Conservation (phyloP, 92 coral and sea anemone genomes). For the Galaxea fascicularis region DNA sequence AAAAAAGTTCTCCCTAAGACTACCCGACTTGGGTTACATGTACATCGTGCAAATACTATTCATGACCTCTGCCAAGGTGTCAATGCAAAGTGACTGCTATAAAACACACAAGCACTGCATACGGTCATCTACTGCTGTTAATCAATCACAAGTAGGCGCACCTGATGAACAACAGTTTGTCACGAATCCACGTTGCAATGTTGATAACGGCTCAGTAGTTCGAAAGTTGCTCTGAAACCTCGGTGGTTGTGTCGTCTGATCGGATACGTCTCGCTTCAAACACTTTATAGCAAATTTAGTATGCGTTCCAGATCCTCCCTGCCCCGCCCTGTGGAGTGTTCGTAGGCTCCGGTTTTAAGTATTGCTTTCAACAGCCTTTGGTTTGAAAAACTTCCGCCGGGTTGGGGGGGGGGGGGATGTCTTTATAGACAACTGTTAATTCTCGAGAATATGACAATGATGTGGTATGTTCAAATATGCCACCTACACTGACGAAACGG, state of each 20-base stretch:
- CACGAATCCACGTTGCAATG: not conserved
- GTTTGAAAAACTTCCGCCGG: conserved; percentile 21
- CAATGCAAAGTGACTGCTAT: not conserved
- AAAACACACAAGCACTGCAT: conserved; percentile 5
- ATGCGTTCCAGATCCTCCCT: conserved; percentile 19
- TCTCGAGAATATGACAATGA: conserved; percentile 17
- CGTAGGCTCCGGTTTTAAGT: conserved; percentile 21
- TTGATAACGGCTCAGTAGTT: not conserved
- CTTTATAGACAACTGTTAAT: not conserved
- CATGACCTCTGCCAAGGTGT: conserved; percentile 2
- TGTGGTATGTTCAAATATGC: not conserved
- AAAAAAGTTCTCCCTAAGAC: conserved; percentile 11
- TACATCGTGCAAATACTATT: not conserved
- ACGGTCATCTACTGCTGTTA: not conserved
- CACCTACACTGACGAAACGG: conserved; percentile 26
- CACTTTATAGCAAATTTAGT: conserved; percentile 30
- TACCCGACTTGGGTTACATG: conserved; percentile 54
- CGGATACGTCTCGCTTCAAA: not conserved
- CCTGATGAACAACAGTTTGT: not conserved
- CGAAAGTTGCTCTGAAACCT: not conserved
- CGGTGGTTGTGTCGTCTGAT: not conserved
- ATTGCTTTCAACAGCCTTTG: conserved; percentile 30
- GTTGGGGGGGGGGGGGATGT: not conserved
- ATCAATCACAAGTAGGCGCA: conserved; percentile 11
- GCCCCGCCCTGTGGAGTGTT: conserved; percentile 49